Conservation (phyloP, 37 sponge, comb jelly and placozoan genomes). For the Chondrosia reniformis region DNA sequence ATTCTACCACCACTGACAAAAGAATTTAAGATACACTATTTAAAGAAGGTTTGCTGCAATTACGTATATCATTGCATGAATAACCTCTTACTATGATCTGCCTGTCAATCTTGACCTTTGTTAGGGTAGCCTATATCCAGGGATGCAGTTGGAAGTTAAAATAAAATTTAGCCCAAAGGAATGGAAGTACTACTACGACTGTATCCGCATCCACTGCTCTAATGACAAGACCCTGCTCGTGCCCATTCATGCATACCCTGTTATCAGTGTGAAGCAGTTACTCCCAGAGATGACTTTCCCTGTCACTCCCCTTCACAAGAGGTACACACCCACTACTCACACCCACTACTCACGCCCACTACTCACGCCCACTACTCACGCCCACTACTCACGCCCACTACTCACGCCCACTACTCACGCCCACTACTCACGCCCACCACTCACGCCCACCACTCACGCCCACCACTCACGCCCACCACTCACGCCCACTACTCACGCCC, state of each 20-base stretch:
- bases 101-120: not conserved
- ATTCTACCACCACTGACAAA: constrained; percentile 71
- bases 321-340: too few relatives aligned
- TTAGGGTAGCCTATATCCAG: constrained; percentile 74
- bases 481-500: not conserved
- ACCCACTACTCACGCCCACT: too few relatives aligned
- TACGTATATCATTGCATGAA: not conserved
- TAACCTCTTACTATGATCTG: not conserved
- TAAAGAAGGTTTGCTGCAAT: constrained; percentile 41
- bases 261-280: constrained; percentile 57
- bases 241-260: constrained; percentile 90
- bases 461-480: not conserved
- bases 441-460: not conserved
- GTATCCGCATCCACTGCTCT: constrained; percentile 76
- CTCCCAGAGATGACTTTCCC: constrained; percentile 71
- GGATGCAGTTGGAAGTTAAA: constrained; percentile 66
- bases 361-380: not conserved
- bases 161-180: constrained; percentile 70
- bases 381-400: not conserved
- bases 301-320: constrained; percentile 71
- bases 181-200: constrained; percentile 84
- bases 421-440: not conserved
- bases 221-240: constrained; percentile 63
- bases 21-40: constrained; percentile 55
- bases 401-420: not conserved